Evolutionary conservation across 1,140 invertebrate species (phyloP), one percentile per base, ranked within the genome.

Genomic region (Chrysomallon squamiferum): DNA sequence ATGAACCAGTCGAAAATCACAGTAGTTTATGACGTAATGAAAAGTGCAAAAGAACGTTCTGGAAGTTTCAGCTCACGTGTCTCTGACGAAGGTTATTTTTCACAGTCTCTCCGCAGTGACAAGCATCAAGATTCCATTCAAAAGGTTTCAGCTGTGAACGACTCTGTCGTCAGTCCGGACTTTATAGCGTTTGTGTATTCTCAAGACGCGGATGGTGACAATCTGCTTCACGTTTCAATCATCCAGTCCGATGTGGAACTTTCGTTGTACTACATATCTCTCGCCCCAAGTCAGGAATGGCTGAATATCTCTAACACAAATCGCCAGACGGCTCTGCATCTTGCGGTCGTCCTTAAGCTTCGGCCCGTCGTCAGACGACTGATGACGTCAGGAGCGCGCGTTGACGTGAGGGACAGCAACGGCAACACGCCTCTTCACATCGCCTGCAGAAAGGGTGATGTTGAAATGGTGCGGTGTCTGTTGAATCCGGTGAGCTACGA

Each of bases 391-490:
- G 91, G 92, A 35, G 91, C 91, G 13, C 70, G 85, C 67, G 65
- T 74, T 4, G 66, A 71, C 9, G 13, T 54, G 0, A 30, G 62
- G 7, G 73, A 77, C 47, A 56, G 45, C 25, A 13, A 69, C 22
- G 75, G 73, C 5, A 68, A 77, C 50, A 95, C 93, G 0, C 90
- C 93, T 0, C 85, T 96, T 0, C 94, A 96, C 72, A 87, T 94
- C 45, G 93, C 94, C 7, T 91, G 92, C 30, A 86, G 88, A 47
- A 87, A 91, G 69, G 94, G 93, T 0, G 89, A 92, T 67, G 32
- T 88, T 2, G 38, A 68, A 0, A 86, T 93, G 0, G 91, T 95
- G 0, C 88, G 90, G 66, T 11, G 41, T 29, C 41, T 73, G 13
- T 7, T 69, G 11, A 61, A 20, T 2, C 67, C 71, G 22, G 62